Conservation (phyloP, 2,888 invertebrate genomes). For the Drosophila fungiperda region DNA sequence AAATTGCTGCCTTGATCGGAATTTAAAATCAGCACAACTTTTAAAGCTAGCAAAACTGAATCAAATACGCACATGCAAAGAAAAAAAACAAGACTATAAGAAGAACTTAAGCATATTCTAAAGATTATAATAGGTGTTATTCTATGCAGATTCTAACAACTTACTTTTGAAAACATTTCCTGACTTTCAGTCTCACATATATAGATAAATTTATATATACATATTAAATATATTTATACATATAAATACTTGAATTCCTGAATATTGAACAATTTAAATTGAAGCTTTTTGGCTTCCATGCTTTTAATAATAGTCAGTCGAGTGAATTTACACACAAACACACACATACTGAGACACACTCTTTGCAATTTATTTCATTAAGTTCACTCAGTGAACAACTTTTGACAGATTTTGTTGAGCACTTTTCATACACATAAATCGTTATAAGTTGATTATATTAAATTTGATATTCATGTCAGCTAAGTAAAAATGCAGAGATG, state of each 20-base stretch:
- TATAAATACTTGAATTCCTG: neutral
- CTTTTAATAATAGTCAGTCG: conserved; percentile 9
- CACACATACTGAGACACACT: neutral
- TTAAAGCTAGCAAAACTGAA: conserved; percentile 23
- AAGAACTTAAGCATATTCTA: neutral
- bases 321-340: neutral
- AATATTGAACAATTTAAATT: too few species aligned
- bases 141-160: neutral
- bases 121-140: neutral
- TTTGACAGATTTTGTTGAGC: conserved; percentile 28
- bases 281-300: neutral
- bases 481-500: conserved; percentile 3
- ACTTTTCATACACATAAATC: conserved; percentile 2
- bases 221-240: neutral
- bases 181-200: neutral
- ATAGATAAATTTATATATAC: neutral
- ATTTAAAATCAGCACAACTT: conserved; percentile 24
- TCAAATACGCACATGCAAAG: neutral
- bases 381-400: conserved; percentile 7
- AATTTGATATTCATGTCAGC: conserved; percentile 2
- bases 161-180: neutral
- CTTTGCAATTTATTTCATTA: conserved; percentile 11
- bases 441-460: neutral
- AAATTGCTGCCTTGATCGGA: conserved; percentile 29
- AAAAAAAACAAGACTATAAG: neutral